Evolutionary conservation across 2,113 vertebrate species (phyloP).

Genomic region (Oreotrochilus melanogaster): DNA sequence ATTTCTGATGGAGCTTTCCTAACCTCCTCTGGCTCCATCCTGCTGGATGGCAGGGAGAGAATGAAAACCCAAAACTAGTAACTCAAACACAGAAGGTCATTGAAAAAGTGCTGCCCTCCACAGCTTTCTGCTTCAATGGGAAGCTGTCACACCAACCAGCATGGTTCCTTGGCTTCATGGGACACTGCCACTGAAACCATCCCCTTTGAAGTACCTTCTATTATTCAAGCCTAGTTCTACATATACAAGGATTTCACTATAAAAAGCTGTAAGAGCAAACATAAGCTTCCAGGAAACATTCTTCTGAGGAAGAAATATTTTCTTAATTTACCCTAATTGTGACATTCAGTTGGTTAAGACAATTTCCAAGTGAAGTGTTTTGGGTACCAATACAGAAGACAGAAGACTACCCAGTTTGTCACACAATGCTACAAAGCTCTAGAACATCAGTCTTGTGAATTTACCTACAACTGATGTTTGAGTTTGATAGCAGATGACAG

Average conservation of each 20-base stretch:
- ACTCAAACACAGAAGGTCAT: neutral
- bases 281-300: neutral
- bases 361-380: neutral
- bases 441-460: neutral
- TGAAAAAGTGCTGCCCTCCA: neutral
- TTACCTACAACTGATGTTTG: neutral
- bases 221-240: neutral
- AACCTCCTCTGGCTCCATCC: neutral
- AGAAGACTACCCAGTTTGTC: neutral
- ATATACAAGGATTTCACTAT: neutral
- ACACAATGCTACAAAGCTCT: neutral
- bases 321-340: neutral
- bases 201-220: neutral
- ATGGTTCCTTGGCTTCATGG: neutral
- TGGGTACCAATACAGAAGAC: neutral
- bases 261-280: neutral
- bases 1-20: neutral
- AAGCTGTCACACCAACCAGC: neutral
- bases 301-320: neutral
- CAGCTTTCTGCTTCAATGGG: fast-evolving
- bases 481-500: neutral
- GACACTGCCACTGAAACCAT: neutral
- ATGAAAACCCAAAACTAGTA: fast-evolving
- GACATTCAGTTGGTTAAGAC: neutral
- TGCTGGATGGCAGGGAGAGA: neutral